Percentiles rank a stretch among this genome's conserved stretches.
Evolutionary conservation across 2,888 invertebrate genomes (phyloP).

Genomic region (Rotaria magnacalcarata): DNA sequence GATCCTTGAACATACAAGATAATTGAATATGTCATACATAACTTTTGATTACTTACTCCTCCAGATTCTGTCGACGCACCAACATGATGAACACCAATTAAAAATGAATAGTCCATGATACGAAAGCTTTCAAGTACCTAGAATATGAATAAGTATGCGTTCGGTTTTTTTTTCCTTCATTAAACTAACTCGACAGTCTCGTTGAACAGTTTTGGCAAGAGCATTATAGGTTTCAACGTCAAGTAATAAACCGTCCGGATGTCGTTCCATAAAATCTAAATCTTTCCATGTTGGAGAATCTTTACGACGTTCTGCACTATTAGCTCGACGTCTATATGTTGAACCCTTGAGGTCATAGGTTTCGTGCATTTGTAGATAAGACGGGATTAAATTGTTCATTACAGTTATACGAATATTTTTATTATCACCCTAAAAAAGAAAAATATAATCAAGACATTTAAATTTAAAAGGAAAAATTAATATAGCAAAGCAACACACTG

Average conservation of each 20-base stretch:
- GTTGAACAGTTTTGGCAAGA: constrained; percentile 87
- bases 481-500: neutral
- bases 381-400: constrained; percentile 98
- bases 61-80: constrained; percentile 56
- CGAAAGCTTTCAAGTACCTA: constrained; percentile 68
- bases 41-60: neutral
- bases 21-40: neutral
- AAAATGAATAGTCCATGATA: constrained; percentile 98
- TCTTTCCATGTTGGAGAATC: constrained; percentile 91
- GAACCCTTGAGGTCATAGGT: constrained; percentile 99
- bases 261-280: constrained; percentile 92
- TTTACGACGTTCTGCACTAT: constrained; percentile 83
- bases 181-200: constrained; percentile 70
- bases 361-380: constrained; percentile 84
- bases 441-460: neutral
- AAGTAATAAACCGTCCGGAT: constrained; percentile 83
- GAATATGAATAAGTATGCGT: constrained; percentile 41
- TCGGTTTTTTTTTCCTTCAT: neutral
- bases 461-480: neutral
- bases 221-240: constrained; percentile 93
- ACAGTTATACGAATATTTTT: constrained; percentile 96
- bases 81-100: constrained; percentile 92
- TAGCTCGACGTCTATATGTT: constrained; percentile 95
- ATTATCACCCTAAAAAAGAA: constrained; percentile 75
- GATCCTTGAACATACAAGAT: neutral